Evolutionary conservation across 2,113 vertebrate genomes (phyloP).

Genomic region (Vombatus ursinus): DNA sequence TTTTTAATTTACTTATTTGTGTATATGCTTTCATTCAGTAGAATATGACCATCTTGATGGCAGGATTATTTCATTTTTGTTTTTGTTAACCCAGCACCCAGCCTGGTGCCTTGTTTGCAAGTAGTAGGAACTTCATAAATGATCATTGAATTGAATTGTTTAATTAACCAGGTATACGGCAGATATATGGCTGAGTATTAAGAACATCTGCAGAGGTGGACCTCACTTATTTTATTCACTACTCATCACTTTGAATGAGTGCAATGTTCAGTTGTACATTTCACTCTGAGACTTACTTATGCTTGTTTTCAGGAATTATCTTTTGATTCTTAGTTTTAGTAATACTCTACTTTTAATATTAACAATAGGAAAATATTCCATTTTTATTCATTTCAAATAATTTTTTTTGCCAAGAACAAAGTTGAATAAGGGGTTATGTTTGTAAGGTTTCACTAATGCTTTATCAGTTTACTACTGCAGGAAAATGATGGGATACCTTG

Average conservation of each 20-base stretch:
- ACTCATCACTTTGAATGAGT: background rate
- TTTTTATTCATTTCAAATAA: background rate
- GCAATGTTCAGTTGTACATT: background rate
- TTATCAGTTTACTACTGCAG: background rate
- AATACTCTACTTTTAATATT: background rate
- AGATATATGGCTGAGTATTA: background rate
- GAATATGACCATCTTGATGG: background rate
- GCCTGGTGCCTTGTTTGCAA: background rate
- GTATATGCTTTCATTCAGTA: background rate
- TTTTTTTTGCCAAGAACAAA: constrained; percentile 11
- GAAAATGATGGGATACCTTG: constrained; percentile 53
- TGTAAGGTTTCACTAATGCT: constrained; percentile 28
- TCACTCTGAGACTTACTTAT: background rate
- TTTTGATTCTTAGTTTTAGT: background rate
- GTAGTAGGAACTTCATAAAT: background rate
- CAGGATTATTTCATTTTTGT: background rate
- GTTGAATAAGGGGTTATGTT: constrained; percentile 46
- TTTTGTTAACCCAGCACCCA: background rate
- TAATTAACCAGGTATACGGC: background rate
- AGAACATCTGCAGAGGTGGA: background rate
- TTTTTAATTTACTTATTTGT: background rate
- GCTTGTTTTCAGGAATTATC: background rate
- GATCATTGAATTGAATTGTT: background rate
- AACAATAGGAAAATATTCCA: background rate
- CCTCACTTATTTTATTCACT: background rate